phyloP scores from a whole-genome alignment of 2,113 vertebrate species.

The Gasterosteus nipponicus region DNA sequence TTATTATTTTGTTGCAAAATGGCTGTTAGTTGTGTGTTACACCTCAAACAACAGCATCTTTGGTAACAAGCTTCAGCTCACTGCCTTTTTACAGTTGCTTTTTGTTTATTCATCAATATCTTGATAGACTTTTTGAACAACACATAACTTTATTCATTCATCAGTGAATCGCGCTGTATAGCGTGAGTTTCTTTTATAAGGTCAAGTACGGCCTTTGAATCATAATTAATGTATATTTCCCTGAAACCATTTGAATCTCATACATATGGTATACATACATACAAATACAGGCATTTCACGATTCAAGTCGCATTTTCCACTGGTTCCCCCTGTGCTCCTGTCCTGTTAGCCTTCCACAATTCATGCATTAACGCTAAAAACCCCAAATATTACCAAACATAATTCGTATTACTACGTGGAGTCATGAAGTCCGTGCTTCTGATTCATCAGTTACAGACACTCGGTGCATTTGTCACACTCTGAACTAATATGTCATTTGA shows the following conservation, averaged over 20 bases:
- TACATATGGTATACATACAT: too few species aligned
- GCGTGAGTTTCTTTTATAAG: not conserved
- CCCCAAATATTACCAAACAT: not conserved
- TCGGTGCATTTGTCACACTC: not conserved
- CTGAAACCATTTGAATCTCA: not conserved
- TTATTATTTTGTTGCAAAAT: not conserved
- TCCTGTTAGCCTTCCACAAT: not conserved
- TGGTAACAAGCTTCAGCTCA: not conserved
- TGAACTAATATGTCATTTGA: not conserved
- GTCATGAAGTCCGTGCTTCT: slow-evolving; percentile 17
- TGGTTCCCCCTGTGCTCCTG: not conserved
- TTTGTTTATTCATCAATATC: not conserved
- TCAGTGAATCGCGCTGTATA: not conserved
- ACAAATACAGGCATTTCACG: not conserved
- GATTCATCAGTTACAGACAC: not conserved
- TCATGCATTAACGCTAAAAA: not conserved
- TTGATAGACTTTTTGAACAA: not conserved
- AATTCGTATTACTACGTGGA: not conserved
- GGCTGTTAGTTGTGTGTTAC: not conserved
- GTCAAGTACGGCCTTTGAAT: not conserved
- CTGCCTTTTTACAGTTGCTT: not conserved
- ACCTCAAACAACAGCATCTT: not conserved
- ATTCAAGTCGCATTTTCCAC: not conserved
- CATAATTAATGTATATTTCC: not conserved
- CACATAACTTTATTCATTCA: not conserved